Evolutionary conservation across 2,797 vertebrate genomes (phyloP).

Genomic region (Gastrophryne carolinensis): DNA sequence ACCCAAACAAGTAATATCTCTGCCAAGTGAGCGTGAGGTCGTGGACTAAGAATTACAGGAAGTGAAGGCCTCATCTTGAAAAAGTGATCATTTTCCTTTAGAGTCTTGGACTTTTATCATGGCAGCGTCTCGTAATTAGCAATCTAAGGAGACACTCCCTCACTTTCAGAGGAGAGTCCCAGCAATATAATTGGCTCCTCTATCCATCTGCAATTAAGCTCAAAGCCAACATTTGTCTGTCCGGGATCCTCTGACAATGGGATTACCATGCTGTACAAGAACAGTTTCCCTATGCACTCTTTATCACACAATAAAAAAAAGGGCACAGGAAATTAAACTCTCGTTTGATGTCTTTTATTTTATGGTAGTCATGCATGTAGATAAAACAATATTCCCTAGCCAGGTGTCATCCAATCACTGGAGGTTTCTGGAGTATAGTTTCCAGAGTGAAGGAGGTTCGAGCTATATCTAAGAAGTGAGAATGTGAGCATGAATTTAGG

Average conservation of each 20-base stretch:
- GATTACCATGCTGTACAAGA: background rate
- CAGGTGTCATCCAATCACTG: background rate
- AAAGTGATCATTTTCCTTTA: background rate
- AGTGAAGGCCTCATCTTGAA: background rate
- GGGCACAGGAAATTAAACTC: conserved; percentile 3
- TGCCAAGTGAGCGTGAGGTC: background rate
- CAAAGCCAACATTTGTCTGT: conserved; percentile 13
- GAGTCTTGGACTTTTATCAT: conserved; percentile 26
- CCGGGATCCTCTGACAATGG: conserved; percentile 25
- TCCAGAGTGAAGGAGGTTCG: too few relatives aligned
- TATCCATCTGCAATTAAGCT: conserved; percentile 6
- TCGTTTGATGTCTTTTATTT: conserved; percentile 24
- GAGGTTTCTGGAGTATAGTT: background rate
- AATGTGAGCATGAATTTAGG: too few relatives aligned
- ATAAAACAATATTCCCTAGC: conserved; percentile 22
- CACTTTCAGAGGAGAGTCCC: conserved; percentile 17
- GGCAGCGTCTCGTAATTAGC: conserved; percentile 9
- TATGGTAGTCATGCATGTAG: conserved; percentile 10
- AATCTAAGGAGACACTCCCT: conserved; percentile 11
- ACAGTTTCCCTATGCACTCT: conserved; percentile 7
- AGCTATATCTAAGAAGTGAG: too few relatives aligned
- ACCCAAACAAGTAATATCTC: background rate
- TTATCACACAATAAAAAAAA: conserved; percentile 18
- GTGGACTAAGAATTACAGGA: conserved; percentile 10
- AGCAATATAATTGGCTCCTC: conserved; percentile 24